Base-by-base conservation (phyloP, 2,888 invertebrate genomes). In the Nephrotoma appendiculata region DNA sequence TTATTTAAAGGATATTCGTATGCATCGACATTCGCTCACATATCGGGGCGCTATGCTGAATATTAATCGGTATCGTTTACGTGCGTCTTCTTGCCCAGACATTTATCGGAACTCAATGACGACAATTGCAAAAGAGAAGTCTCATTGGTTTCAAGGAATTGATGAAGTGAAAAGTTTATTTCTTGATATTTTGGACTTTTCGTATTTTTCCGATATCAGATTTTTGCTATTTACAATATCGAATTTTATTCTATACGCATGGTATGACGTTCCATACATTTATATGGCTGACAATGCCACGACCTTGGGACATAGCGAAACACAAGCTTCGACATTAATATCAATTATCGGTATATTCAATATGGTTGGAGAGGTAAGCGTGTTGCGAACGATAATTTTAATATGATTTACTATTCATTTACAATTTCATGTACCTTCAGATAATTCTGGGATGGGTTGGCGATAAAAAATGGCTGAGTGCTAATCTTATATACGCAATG, bases 211-310 rank as follows among this genome's bases (percentile, higher is more conserved):
- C 86, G 96, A 96, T 91, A 93, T 93, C 41, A 94, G 93, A 88
- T 97, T 96, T 92, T 92, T 96, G 43, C 92, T 96, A 86, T 98
- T 98, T 92, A 95, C 96, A 41, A 90, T 98, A 31, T 97, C 97
- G 87, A 98, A 98, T 92, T 97, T 98, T 91, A 93, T 98, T 41
- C 93, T 98, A 88, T 98, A 98, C 92, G 95, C 96, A 89, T 98
- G 98, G 96, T 96, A 96, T 91, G 98, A 98, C 91, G 96, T 98
- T 87, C 97, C 98, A 2, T 98, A 98, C 91, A 96, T 98, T 89
- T 98, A 97, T 92, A 93, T 98, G 88, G 95, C 96, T 2, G 98
- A 98, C 90, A 94, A 95, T 90, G 96, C 95, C 9, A 93, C 94
- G 83, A 93, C 94, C 89, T 93, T 95, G 91, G 96, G 96, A 41